These are phyloP conservation scores for Thinocorus orbignyianus DNA, from an alignment of 2,113 vertebrate genomes.

Conservation along the genomic window DNA sequence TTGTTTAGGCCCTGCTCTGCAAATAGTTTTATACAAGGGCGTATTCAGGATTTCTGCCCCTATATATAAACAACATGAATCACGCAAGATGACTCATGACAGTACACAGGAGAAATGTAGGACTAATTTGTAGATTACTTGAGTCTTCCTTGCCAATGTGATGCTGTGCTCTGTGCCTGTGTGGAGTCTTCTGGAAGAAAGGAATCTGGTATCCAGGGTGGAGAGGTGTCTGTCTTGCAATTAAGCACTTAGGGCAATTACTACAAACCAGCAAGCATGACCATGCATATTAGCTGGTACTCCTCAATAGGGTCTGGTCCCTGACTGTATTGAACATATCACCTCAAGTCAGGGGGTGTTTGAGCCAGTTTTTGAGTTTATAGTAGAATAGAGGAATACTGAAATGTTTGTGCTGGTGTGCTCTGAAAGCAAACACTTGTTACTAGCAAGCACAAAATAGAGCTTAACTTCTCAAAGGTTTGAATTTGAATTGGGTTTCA, in stretches of 20 bases:
- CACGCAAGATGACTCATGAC: background rate
- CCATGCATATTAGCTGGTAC: background rate
- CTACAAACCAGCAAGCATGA: background rate
- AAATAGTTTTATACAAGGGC: background rate
- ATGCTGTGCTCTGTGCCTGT: background rate
- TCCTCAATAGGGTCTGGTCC: background rate
- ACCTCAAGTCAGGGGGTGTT: background rate
- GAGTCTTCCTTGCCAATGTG: background rate
- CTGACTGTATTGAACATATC: rapidly evolving
- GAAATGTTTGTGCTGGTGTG: background rate
- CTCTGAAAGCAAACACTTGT: background rate
- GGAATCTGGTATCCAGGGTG: background rate
- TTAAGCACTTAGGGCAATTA: background rate
- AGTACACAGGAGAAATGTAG: background rate
- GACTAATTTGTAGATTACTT: background rate
- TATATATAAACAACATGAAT: background rate
- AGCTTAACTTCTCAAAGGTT: background rate
- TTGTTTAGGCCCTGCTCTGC: background rate
- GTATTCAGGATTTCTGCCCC: background rate
- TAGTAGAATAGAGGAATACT: background rate
- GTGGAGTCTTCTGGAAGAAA: background rate
- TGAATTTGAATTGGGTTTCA: background rate
- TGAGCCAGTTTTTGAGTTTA: background rate
- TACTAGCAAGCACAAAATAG: background rate
- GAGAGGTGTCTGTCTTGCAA: background rate